Base-by-base conservation (phyloP, 23 tunicate species). In the Phallusia fumigata region DNA sequence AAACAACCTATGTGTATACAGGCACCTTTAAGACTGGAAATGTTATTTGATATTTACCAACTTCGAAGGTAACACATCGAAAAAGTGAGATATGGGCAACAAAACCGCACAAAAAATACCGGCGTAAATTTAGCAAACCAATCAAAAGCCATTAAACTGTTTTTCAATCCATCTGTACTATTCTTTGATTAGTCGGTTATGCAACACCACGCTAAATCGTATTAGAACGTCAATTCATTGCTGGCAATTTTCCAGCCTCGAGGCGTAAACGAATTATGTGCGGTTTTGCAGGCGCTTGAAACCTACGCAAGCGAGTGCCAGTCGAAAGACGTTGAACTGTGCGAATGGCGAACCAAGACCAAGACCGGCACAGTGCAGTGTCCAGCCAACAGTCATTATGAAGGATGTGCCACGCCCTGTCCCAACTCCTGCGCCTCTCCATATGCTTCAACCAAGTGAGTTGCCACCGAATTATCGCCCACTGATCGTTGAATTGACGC, bases 301-400 rank as follows among this genome's bases (percentile, higher is more conserved):
- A 79, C 53, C 16, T 87, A 92, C 53, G 91, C 88, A 26, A 35
- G 28, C 21, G 82, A 76, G 6, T 92, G 97, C 74, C 84, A 53
- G 40, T 36, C 73, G 11, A 30, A 50, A 21, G 91, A 79, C 19
- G 81, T 83, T 16, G 49, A 79, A 33, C 35, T 86, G 12, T 92
- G 97, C 83, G 85, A 87, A 79, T 92, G 97, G 97, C 79, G 88
- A 50, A 53, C 18, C 28, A 64, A 53, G 19, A 36, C 82, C 30
- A 84, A 65, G 12, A 32, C 49, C n/a, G 65, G 35, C 31, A 34
- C 58, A 0, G 10, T 87, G 0, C 31, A 49, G 2, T 92, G 97
- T 84, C 85, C 88, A 32, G 88, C 73, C 30, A 78, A 89, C 65
- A 84, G 88, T 47, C 85, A 84, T 74, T 89, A 76, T 35, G 88